phyloP scores from a whole-genome alignment of 35 echinoderm and acorn worm genomes.

The Chiridota heheva region DNA sequence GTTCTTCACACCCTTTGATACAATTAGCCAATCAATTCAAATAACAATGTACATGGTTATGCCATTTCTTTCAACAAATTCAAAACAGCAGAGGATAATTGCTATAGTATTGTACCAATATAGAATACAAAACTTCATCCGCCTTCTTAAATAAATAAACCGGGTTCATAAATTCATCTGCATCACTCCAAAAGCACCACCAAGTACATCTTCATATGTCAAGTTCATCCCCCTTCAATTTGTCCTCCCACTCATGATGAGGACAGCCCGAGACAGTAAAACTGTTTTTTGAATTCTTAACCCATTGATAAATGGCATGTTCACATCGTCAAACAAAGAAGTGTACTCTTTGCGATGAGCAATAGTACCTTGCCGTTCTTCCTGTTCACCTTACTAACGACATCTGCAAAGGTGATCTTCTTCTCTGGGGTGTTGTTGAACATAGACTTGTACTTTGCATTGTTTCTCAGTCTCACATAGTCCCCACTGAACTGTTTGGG shows the following conservation, averaged over 20 bases:
- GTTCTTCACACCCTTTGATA: too few relatives aligned
- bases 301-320: neutral
- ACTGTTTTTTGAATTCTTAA: neutral
- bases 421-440: conserved; percentile 61
- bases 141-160: too few relatives aligned
- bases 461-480: conserved; percentile 72
- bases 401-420: conserved; percentile 81
- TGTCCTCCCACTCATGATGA: neutral
- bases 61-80: too few relatives aligned
- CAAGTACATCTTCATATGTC: too few relatives aligned
- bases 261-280: neutral
- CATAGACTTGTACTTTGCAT: conserved; percentile 71
- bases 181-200: too few relatives aligned
- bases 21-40: too few relatives aligned
- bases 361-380: conserved; percentile 90
- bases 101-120: too few relatives aligned
- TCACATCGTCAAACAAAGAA: neutral
- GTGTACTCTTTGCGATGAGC: neutral
- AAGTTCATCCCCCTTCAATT: too few relatives aligned
- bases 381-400: conserved; percentile 88
- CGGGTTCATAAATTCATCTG: too few relatives aligned
- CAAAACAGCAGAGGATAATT: too few relatives aligned
- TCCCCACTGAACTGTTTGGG: conserved; percentile 74
- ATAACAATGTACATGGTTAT: too few relatives aligned
- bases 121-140: too few relatives aligned